Evolutionary conservation across 2,888 invertebrate genomes (phyloP), one percentile per base, ranked within the genome.

Genomic region (Orthonevra nobilis): DNA sequence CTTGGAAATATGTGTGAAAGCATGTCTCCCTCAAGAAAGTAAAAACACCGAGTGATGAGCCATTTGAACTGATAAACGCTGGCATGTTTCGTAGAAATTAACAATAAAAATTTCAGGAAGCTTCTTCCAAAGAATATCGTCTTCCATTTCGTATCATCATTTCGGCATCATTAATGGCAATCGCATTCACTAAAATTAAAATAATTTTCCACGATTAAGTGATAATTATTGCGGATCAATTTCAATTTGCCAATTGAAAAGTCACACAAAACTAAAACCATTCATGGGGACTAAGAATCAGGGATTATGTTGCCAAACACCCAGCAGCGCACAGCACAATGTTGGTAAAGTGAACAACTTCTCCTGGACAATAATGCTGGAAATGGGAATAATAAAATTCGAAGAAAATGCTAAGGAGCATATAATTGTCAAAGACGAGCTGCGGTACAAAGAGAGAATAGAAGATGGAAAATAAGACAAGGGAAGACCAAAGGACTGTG

Each of bases 221-320:
- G 74, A 56, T 75, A 69, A 69, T 75, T 61, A 75, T 69, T 61
- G 69, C 20, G 54, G 61, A 75, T 75, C 74, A 69, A 75, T 75
- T 69, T 34, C 46, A 75, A 75, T 69, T 75, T 68, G 14, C 54
- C 74, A 69, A 74, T 48, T 48, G 61, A 61, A 52, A 61, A 68
- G 38, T 38, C 69, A 52, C 52, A 42, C 36, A 48, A 32, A n/a
- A n/a, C n/a, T n/a, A n/a, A n/a, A n/a, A n/a, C n/a, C n/a, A n/a
- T n/a, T n/a, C n/a, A n/a, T 28, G 30, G 23, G 3, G 23, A 32
- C n/a, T 17, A 14, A 30, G 23, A 23, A 23, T 23, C 23, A 48
- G 14, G 36, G 54, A 36, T 36, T 46, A 44, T 26, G 7, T 34
- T 26, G 36, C 28, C 66, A 3, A 28, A 48, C 36, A 61, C 14